Conservation (phyloP, 2,888 invertebrate species). For the Caenorhabditis panamensis region DNA sequence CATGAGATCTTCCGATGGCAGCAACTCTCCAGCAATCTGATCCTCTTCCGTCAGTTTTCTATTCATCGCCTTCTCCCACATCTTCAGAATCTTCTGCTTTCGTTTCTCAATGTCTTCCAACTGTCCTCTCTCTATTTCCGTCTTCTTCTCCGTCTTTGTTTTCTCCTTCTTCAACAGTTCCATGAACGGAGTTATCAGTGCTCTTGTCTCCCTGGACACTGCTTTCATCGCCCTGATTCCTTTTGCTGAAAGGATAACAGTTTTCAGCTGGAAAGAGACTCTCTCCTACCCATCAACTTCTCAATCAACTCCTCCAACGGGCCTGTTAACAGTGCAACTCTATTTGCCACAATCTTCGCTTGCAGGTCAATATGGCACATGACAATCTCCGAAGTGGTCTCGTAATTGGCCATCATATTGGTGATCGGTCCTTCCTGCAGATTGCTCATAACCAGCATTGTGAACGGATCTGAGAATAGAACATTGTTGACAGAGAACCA, state of each 20-base stretch:
- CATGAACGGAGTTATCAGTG: constrained; percentile 64
- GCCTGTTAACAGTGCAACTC: constrained; percentile 73
- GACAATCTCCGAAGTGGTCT: constrained; percentile 70
- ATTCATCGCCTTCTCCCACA: constrained; percentile 61
- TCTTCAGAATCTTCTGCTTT: constrained; percentile 39
- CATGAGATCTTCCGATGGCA: constrained; percentile 37
- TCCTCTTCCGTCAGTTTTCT: constrained; percentile 46
- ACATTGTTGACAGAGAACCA: too few species aligned
- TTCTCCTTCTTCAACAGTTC: constrained; percentile 53
- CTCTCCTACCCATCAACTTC: constrained; percentile 67
- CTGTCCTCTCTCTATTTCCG: constrained; percentile 44
- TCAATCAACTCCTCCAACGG: constrained; percentile 75
- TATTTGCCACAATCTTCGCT: constrained; percentile 69
- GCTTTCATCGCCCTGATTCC: constrained; percentile 63
- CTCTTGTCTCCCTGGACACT: constrained; percentile 51
- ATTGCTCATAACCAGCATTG: constrained; percentile 69
- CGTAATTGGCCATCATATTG: constrained; percentile 75
- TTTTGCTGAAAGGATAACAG: constrained; percentile 54
- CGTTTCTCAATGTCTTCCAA: constrained; percentile 45
- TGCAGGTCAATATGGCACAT: constrained; percentile 77
- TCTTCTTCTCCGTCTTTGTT: constrained; percentile 37
- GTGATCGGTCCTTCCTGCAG: constrained; percentile 73
- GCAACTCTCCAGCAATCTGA: constrained; percentile 25
- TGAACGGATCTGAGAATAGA: constrained; percentile 64
- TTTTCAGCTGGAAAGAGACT: not conserved